Evolutionary conservation across 64 coral and sea anemone species (phyloP).

Genomic region (Acropora tenuis): DNA sequence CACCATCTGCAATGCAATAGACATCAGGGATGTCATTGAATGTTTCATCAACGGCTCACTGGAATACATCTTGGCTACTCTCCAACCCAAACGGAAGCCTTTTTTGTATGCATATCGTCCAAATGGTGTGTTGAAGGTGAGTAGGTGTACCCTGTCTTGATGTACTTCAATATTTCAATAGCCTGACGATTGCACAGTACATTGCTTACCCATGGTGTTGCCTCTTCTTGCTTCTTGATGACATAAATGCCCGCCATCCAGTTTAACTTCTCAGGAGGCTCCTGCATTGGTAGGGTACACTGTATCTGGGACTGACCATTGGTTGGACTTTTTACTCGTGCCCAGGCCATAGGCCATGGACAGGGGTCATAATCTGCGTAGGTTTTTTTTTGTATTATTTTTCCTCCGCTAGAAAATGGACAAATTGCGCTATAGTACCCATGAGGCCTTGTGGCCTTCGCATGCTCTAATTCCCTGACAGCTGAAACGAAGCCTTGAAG

Average conservation of each 20-base stretch:
- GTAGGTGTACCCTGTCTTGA: not conserved
- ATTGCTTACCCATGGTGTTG: not conserved
- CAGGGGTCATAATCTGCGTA: too few species aligned
- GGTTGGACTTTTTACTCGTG: not conserved
- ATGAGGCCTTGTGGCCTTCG: too few species aligned
- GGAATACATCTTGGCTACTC: not conserved
- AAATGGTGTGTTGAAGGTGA: not conserved
- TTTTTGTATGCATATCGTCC: not conserved
- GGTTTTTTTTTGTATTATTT: too few species aligned
- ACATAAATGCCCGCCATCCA: not conserved
- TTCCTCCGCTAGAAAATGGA: too few species aligned
- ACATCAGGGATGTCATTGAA: not conserved
- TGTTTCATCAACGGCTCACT: not conserved
- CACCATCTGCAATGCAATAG: not conserved
- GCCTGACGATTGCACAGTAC: not conserved
- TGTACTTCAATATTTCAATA: not conserved
- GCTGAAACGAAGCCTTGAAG: too few species aligned
- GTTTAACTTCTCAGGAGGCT: not conserved
- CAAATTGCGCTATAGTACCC: too few species aligned
- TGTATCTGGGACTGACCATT: not conserved
- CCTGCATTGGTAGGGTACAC: not conserved
- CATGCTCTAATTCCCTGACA: too few species aligned
- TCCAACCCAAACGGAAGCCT: not conserved
- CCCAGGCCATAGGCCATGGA: too few species aligned
- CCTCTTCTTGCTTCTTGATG: not conserved